Evolutionary conservation across 1,140 invertebrate species (phyloP).

Genomic region (Lamellibrachia luymesi): DNA sequence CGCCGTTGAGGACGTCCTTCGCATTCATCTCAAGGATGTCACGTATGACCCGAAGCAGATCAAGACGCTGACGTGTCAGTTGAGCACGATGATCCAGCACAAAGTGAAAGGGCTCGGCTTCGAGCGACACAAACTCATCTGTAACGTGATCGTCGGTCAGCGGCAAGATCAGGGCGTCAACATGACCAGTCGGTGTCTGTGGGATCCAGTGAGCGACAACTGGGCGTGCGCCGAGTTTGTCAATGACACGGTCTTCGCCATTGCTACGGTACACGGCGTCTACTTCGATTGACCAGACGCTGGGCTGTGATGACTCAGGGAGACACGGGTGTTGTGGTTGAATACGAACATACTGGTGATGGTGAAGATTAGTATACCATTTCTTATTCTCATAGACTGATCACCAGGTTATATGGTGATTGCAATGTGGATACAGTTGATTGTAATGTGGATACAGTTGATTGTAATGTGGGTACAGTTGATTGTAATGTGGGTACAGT

Average conservation of each 20-base stretch:
- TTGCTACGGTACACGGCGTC: conserved; percentile 46
- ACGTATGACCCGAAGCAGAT: conserved; percentile 7
- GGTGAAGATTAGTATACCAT: neutral
- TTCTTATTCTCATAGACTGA: neutral
- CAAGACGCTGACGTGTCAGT: conserved; percentile 16
- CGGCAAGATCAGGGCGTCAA: conserved; percentile 39
- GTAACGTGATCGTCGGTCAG: conserved; percentile 45
- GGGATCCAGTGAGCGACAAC: conserved; percentile 44
- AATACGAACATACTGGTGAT: no score
- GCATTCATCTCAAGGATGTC: conserved; percentile 11
- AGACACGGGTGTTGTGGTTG: no score
- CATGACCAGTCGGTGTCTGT: conserved; percentile 45
- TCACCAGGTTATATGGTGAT: neutral
- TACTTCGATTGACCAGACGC: conserved; percentile 41
- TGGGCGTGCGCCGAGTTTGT: conserved; percentile 39
- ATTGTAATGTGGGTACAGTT: neutral
- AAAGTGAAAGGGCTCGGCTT: conserved; percentile 37
- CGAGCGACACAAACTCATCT: conserved; percentile 41
- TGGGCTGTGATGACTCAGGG: neutral
- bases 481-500: neutral
- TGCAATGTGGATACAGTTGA: neutral
- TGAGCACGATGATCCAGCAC: conserved; percentile 35
- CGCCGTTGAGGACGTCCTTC: conserved; percentile 16
- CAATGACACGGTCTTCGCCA: conserved; percentile 42
- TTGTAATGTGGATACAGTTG: neutral